Base-by-base conservation (phyloP, 1,140 invertebrate genomes). In the Conopomorpha cramerella region DNA sequence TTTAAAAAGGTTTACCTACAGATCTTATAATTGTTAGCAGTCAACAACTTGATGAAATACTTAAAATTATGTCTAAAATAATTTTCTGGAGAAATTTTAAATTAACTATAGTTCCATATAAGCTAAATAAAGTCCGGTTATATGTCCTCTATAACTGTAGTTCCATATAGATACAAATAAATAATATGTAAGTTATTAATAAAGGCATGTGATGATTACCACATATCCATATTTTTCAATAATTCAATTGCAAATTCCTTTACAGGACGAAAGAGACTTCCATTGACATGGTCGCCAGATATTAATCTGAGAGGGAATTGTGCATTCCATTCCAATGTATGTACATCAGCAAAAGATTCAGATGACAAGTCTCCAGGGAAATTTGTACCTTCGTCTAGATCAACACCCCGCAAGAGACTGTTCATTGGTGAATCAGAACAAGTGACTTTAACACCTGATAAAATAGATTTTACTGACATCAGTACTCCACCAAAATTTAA, bases 271-370 rank as follows among this genome's bases (percentile, higher is more conserved):
- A 79, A 81, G 43, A 72, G 79, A 13, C 67, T 74, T 29, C 82
- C 83, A 12, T 79, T 81, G 16, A 83, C 83, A 26, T 88, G 85
- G 84, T 87, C 85, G n/a, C 86, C 86, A 1, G 85, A 87, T 43
- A 81, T 84, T 25, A 82, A 86, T 31, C 43, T 68, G 8, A 79
- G 78, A 31, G 82, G 84, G 35, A 66, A 50, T 43, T 74, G 59
- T 14, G 62, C 79, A 30, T 78, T 81, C 45, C 77, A 76, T 37
- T 81, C 77, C 0, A 58, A 63, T 29, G 74, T 81, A 16, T 73
- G 79, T 19, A 86, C 84, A 0, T 84, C 84, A 2, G 78, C 82
- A 1, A 85, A 85, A 50, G 48, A 55, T 2, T 41, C 63, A 0
- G 46, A 45, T 32, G 49, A 58, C 8, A 32, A 43, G 2, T 81